phyloP scores from a whole-genome alignment of 1,140 invertebrate species.

The Campodea augens region DNA sequence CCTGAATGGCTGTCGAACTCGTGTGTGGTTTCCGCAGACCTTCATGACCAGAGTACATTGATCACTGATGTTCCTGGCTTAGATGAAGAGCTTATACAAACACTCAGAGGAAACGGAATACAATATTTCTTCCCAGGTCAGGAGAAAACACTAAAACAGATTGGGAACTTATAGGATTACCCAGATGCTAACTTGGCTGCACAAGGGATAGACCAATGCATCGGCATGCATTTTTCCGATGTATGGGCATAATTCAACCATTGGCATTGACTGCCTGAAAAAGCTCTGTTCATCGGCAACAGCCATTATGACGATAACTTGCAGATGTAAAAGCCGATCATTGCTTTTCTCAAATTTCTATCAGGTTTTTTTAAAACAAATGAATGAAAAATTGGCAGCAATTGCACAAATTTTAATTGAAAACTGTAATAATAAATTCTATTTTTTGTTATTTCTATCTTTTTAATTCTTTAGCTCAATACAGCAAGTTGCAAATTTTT shows the following conservation, averaged over 20 bases:
- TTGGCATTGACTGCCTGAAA: background rate
- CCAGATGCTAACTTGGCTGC: background rate
- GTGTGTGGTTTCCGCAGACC: slow-evolving; percentile 45
- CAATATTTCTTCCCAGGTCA: slow-evolving; percentile 47
- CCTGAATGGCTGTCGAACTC: slow-evolving; percentile 75
- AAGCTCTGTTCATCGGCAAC: background rate
- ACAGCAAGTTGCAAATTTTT: too few relatives aligned
- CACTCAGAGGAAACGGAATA: slow-evolving; percentile 50
- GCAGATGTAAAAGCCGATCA: too few relatives aligned
- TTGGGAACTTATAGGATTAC: background rate
- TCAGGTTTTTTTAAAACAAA: too few relatives aligned
- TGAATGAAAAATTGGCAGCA: too few relatives aligned
- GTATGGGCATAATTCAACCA: slow-evolving; percentile 1
- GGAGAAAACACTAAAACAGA: background rate
- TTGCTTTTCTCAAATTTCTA: too few relatives aligned
- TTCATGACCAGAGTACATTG: slow-evolving; percentile 35
- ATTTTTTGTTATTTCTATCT: too few relatives aligned
- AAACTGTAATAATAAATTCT: too few relatives aligned
- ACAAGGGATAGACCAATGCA: too few relatives aligned
- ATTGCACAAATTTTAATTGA: background rate
- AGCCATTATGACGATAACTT: too few relatives aligned
- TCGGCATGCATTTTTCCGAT: too few relatives aligned
- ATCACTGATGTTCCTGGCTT: slow-evolving; percentile 38
- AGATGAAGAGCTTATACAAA: slow-evolving; percentile 36
- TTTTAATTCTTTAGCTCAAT: too few relatives aligned